Evolutionary conservation across 1,140 invertebrate genomes (phyloP).

Genomic region (Eubasilissa regina): DNA sequence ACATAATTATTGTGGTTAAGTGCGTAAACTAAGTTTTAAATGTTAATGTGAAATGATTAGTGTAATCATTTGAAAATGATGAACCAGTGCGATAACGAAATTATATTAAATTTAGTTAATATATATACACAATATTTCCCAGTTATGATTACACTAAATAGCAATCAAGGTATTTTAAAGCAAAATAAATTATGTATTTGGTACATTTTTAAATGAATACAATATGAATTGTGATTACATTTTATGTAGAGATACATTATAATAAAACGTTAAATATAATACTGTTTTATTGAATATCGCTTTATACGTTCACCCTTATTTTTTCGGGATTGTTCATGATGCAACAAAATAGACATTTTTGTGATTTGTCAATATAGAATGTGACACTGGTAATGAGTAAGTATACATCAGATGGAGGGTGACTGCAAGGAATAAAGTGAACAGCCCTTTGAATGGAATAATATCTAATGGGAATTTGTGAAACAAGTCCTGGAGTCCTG

Average conservation of each 20-base stretch:
- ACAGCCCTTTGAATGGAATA: too few species aligned
- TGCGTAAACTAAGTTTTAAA: slow-evolving; percentile 50
- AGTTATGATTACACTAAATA: slow-evolving; percentile 55
- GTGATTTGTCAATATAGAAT: too few species aligned
- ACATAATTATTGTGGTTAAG: slow-evolving; percentile 59
- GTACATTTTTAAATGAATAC: slow-evolving; percentile 59
- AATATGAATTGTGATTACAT: slow-evolving; percentile 58
- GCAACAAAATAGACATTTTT: too few species aligned
- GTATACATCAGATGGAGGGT: too few species aligned
- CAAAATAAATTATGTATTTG: slow-evolving; percentile 56
- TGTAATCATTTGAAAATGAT: slow-evolving; percentile 50
- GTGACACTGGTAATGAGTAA: too few species aligned
- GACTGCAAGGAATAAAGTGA: too few species aligned
- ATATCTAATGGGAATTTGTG: too few species aligned
- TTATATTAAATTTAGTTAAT: slow-evolving; percentile 56
- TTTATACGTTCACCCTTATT: too few species aligned
- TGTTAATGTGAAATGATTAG: slow-evolving; percentile 54
- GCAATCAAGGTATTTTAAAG: slow-evolving; percentile 57
- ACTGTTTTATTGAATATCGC: background rate
- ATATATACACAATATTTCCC: slow-evolving; percentile 53
- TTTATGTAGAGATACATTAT: slow-evolving; percentile 60
- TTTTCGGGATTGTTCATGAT: too few species aligned
- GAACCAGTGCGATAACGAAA: slow-evolving; percentile 55
- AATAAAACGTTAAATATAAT: slow-evolving; percentile 61
- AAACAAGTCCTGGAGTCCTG: too few species aligned